These are phyloP conservation scores for Globia sparganii DNA, from an alignment of 2,888 invertebrate genomes.

Conservation along the genomic window DNA sequence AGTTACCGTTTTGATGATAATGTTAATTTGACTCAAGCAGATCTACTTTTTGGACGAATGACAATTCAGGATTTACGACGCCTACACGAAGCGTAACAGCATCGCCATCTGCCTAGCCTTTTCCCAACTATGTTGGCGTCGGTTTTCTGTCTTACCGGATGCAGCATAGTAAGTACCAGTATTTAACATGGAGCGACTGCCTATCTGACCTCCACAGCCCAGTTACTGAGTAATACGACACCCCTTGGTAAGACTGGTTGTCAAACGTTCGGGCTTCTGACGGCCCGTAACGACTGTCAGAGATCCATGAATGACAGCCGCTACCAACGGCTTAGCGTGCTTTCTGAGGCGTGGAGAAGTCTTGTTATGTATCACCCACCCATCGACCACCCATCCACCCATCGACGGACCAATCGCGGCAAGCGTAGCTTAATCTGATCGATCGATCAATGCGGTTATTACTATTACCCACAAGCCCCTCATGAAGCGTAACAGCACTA, in stretches of 20 bases:
- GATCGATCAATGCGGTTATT: neutral
- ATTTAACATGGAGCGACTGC: neutral
- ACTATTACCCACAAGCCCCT: neutral
- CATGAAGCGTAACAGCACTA: neutral
- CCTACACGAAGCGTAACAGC: neutral
- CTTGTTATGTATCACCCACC: neutral
- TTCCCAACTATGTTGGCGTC: neutral
- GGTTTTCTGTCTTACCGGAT: neutral
- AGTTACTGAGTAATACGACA: neutral
- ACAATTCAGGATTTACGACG: neutral
- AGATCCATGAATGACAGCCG: neutral
- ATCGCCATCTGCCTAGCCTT: neutral
- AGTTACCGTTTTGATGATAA: constrained; percentile 10
- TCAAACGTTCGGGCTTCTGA: too few species aligned
- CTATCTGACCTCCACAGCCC: neutral
- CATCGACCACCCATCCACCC: too few species aligned
- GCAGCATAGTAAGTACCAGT: neutral
- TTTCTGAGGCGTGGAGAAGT: neutral
- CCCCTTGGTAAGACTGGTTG: too few species aligned
- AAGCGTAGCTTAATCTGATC: neutral
- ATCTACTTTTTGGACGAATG: neutral
- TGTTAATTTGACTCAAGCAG: neutral
- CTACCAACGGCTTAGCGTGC: neutral
- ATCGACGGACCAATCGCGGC: neutral
- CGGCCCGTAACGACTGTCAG: neutral